A percentile compares a stretch with the other conserved stretches of the same genome.
phyloP scores from a whole-genome alignment of 53 echinoderm and acorn worm species.

The Paracentrotus lividus region DNA sequence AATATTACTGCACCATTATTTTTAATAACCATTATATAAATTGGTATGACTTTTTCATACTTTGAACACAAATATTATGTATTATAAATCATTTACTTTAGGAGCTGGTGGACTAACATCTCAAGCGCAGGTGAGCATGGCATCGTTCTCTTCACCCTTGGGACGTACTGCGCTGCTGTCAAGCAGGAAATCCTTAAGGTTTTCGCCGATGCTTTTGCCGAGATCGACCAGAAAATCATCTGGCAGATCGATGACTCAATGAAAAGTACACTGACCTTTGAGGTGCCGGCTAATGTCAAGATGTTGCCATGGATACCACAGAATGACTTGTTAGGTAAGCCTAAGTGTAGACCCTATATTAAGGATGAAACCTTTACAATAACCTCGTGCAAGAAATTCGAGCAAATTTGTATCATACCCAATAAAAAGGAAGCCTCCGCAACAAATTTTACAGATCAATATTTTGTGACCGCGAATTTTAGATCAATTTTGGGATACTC shows the following conservation, averaged over 20 bases:
- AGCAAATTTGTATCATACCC: no score
- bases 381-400: no score
- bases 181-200: background rate
- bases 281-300: background rate
- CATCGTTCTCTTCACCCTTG: constrained; percentile 30
- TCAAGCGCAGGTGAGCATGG: background rate
- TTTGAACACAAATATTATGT: background rate
- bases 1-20: no score
- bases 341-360: no score
- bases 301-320: constrained; percentile 47
- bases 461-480: no score
- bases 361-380: no score
- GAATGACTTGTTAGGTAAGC: constrained; percentile 44
- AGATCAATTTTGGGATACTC: no score
- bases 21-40: no score
- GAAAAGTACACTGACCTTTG: background rate
- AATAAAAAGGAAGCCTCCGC: no score
- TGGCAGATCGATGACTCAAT: constrained; percentile 38
- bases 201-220: constrained; percentile 35
- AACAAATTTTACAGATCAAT: no score
- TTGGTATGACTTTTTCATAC: background rate
- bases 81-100: background rate
- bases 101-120: constrained; percentile 44
- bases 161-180: constrained; percentile 25
- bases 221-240: constrained; percentile 40